Percentiles rank a stretch among this genome's conserved stretches.
These are phyloP conservation scores for Saccostrea echinata DNA, from an alignment of 1,140 invertebrate genomes.

Conservation along the genomic window DNA sequence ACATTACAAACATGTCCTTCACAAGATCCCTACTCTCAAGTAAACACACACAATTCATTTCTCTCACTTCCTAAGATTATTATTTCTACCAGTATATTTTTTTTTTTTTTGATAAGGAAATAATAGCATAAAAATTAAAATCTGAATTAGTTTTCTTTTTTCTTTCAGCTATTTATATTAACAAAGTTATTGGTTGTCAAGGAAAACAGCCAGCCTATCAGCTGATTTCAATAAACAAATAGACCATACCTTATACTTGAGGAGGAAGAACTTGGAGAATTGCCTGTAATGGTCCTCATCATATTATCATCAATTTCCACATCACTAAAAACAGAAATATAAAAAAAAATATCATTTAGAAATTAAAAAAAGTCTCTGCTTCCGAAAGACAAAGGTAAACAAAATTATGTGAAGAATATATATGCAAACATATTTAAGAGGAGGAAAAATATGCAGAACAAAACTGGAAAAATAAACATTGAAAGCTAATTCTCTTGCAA, in stretches of 20 bases:
- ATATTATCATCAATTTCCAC: conserved; percentile 78
- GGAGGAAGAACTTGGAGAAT: conserved; percentile 79
- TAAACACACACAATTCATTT: background rate
- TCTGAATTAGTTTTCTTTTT: too few species aligned
- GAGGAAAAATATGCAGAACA: background rate
- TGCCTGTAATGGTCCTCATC: conserved; percentile 71
- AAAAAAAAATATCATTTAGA: conserved; percentile 20
- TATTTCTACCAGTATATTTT: too few species aligned
- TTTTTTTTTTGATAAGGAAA: too few species aligned
- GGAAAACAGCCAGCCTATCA: too few species aligned
- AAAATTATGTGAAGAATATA: background rate
- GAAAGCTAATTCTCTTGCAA: background rate
- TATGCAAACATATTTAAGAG: background rate
- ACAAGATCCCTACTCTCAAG: conserved; percentile 8
- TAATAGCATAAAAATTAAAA: too few species aligned
- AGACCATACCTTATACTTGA: conserved; percentile 75
- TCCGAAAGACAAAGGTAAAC: background rate
- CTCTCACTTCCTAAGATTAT: background rate
- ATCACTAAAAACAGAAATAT: conserved; percentile 72
- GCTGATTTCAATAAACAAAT: too few species aligned
- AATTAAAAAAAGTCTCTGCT: background rate
- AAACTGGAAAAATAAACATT: background rate
- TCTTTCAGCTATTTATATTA: too few species aligned
- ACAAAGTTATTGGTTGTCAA: too few species aligned
- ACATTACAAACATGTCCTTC: conserved; percentile 5